Base-by-base conservation (phyloP, 2,888 invertebrate genomes). In the Microdon myrmicae region DNA sequence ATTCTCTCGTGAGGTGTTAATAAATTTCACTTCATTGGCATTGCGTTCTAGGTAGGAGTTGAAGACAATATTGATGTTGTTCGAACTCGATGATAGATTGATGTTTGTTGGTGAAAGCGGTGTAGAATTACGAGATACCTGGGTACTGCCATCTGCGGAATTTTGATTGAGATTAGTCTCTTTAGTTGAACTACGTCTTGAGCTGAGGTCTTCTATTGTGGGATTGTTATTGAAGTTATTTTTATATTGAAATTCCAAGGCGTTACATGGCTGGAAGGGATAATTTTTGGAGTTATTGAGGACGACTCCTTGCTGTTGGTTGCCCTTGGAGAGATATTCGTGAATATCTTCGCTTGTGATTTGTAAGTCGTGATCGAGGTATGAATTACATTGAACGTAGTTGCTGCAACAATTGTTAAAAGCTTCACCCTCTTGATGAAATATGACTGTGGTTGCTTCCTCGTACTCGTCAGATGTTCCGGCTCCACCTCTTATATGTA, bases 341-440 rank as follows among this genome's bases (percentile, higher is more conserved):
- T 79, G 79, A 25, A 79, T 79, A 41, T 79, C 79, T 68, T 79
- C 79, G 69, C 78, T 79, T 55, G 79, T 79, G n/a, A 79, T 79
- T 69, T 79, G 79, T 41, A 79, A 68, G 55, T 79, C 79, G 64
- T 79, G 79, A 53, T 79, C 79, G 55, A 79, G 66, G 61, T 78
- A 79, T 28, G 75, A 75, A 64, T 79, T 80, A 71, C 78, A 79
- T 61, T 79, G 78, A 47, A 78, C 71, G 51, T 80, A 79, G 44
- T 79, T 79, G 68, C 75, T 79, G 70, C 80, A 80, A 56, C 80
- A 80, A 55, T 80, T 79, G 69, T 80, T 80, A 58, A 72, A 79
- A 9, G 76, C 70, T 71, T 80, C 80, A 20, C 74, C 80, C 66
- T 79, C 79, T 69, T 80, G 79, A 66, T 80, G 80, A 68, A 78